phyloP scores from a whole-genome alignment of 2,888 invertebrate species.

The Ormyrus thymus region DNA sequence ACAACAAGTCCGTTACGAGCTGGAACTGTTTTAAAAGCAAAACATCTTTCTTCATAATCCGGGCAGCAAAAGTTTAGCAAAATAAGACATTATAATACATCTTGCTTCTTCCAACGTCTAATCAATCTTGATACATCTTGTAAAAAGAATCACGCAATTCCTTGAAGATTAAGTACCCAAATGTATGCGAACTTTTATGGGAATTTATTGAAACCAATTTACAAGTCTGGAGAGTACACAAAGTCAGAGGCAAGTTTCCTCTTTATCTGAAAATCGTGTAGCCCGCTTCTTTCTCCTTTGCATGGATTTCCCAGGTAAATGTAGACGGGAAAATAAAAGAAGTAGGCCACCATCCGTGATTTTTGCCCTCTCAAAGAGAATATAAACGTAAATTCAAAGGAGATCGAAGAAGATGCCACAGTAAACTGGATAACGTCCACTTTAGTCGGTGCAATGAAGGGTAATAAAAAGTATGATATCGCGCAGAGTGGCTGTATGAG shows the following conservation, averaged over 20 bases:
- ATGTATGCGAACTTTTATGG: neutral
- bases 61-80: too few relatives aligned
- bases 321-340: too few relatives aligned
- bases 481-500: neutral
- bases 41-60: too few relatives aligned
- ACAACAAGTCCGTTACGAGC: too few relatives aligned
- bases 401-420: neutral
- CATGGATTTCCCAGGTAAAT: too few relatives aligned
- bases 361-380: conserved; percentile 9
- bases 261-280: too few relatives aligned
- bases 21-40: too few relatives aligned
- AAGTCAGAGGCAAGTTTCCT: neutral
- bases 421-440: too few relatives aligned
- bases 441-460: neutral
- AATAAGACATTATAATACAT: neutral
- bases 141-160: neutral
- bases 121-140: conserved; percentile 16
- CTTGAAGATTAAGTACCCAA: neutral
- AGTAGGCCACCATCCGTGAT: neutral
- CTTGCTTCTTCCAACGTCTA: neutral
- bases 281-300: too few relatives aligned
- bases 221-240: neutral
- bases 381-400: conserved; percentile 18
- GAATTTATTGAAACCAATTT: conserved; percentile 16
- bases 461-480: conserved; percentile 5